Base-by-base conservation (phyloP, 1,140 invertebrate genomes). In the Trichonephila inaurata region DNA sequence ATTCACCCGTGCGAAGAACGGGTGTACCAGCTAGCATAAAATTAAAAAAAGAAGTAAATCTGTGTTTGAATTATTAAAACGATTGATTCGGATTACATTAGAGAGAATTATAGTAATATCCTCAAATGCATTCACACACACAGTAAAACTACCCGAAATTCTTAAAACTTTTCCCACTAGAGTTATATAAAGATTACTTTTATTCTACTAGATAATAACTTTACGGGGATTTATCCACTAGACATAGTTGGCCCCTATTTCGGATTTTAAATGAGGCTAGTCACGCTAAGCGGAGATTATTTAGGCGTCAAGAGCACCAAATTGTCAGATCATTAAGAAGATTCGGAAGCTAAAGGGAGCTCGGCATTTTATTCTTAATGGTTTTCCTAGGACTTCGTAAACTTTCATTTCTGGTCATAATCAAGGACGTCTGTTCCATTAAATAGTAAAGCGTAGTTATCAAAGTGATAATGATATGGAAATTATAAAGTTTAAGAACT, bases 281-380 rank as follows among this genome's bases (percentile, higher is more conserved):
- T 77, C 72, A 77, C 72, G 72, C 72, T 18, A 77, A 77, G 28
- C 16, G 10, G 28, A 14, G 24, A 77, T 77, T 77, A 77, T 40
- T 77, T 33, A 77, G 28, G 69, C 28, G 28, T 77, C 72, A 77
- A 77, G 72, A 77, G 28, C 72, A 77, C 24, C 72, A 28, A 77
- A 77, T 77, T 77, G 72, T 18, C 72, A 40, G 72, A 77, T 77
- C 72, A 77, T 77, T 77, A 77, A 40, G 18, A 64, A 64, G 28
- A 77, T 19, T 18, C 33, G 28, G 72, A 77, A 77, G 72, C 72
- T 18, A 77, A 77, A 77, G 28, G 72, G 28, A 77, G 33, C 28
- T 77, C 33, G 28, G 18, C 72, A 40, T 77, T 77, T 77, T 77
- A 33, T 77, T 77, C 72, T 77, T 18, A 28, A 16, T 77, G 28